These are phyloP conservation scores for Thryonomys swinderianus DNA, from an alignment of 2,113 vertebrate genomes.

Conservation along the genomic window DNA sequence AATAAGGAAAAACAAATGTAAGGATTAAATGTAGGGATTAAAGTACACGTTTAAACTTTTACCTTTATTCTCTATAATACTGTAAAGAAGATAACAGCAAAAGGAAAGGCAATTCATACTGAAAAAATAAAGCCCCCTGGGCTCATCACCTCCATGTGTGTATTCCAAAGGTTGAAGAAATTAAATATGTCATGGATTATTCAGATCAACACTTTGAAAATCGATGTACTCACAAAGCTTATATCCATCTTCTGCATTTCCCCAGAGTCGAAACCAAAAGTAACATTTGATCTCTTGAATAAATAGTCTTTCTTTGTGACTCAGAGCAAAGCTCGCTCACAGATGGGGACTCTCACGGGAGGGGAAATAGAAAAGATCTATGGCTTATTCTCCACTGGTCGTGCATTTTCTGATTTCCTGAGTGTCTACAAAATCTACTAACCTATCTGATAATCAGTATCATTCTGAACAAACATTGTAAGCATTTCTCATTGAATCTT, in stretches of 20 bases:
- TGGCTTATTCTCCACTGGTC: slow-evolving; percentile 61
- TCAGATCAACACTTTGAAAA: slow-evolving; percentile 79
- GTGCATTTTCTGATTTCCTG: slow-evolving; percentile 54
- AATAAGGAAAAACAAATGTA: slow-evolving; percentile 9
- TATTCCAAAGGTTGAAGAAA: slow-evolving; percentile 69
- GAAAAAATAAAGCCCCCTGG: slow-evolving; percentile 63
- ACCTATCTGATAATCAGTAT: slow-evolving; percentile 46
- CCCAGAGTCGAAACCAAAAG: slow-evolving; percentile 63
- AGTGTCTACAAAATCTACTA: slow-evolving; percentile 30
- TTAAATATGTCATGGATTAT: slow-evolving; percentile 76
- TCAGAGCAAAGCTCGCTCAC: slow-evolving; percentile 76
- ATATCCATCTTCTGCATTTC: slow-evolving; percentile 65
- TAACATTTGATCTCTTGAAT: slow-evolving; percentile 80
- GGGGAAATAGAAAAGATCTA: slow-evolving; percentile 39
- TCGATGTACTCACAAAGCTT: slow-evolving; percentile 72
- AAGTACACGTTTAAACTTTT: neutral
- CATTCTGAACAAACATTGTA: slow-evolving; percentile 27
- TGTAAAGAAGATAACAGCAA: slow-evolving; percentile 15
- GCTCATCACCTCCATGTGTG: slow-evolving; percentile 23
- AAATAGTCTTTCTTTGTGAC: slow-evolving; percentile 77
- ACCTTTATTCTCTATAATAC: slow-evolving; percentile 30
- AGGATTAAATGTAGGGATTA: neutral
- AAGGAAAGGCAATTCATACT: slow-evolving; percentile 32
- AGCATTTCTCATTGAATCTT: neutral
- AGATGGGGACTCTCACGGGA: slow-evolving; percentile 70